These are phyloP conservation scores for Drosophila watanabei DNA, from an alignment of 1,140 invertebrate genomes.

Conservation along the genomic window DNA sequence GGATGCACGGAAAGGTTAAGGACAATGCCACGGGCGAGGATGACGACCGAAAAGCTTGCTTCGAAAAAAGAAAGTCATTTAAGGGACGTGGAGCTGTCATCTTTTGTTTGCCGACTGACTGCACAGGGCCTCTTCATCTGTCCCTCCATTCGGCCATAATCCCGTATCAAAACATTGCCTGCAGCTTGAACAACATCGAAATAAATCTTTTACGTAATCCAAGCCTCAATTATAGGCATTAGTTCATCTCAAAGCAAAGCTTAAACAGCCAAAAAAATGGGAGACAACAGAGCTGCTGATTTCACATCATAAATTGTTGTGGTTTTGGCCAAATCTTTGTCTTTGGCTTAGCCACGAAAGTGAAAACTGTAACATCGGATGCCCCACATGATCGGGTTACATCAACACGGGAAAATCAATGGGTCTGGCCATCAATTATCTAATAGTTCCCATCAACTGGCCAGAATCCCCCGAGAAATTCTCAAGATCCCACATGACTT, in stretches of 20 bases:
- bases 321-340: constrained; percentile 59
- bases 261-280: constrained; percentile 31
- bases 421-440: constrained; percentile 34
- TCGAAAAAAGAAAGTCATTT: constrained; percentile 7
- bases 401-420: constrained; percentile 37
- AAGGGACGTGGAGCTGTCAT: constrained; percentile 6
- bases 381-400: constrained; percentile 51
- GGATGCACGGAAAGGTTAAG: constrained; percentile 71
- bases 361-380: constrained; percentile 70
- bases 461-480: constrained; percentile 8
- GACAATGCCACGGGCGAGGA: constrained; percentile 40
- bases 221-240: constrained; percentile 68
- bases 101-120: constrained; percentile 9
- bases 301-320: constrained; percentile 66
- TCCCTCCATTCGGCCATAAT: constrained; percentile 23
- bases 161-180: constrained; percentile 45
- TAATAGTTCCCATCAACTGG: constrained; percentile 24
- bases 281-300: constrained; percentile 57
- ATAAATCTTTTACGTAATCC: constrained; percentile 64
- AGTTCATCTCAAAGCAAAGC: constrained; percentile 63
- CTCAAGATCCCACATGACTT: constrained; percentile 34
- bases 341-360: constrained; percentile 55
- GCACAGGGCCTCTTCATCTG: constrained; percentile 9
- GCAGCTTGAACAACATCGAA: constrained; percentile 26
- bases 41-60: background rate